A percentile compares a stretch with the other conserved stretches of the same genome.
phyloP scores from a whole-genome alignment of 2,113 vertebrate genomes.

The Anoura caudifer region DNA sequence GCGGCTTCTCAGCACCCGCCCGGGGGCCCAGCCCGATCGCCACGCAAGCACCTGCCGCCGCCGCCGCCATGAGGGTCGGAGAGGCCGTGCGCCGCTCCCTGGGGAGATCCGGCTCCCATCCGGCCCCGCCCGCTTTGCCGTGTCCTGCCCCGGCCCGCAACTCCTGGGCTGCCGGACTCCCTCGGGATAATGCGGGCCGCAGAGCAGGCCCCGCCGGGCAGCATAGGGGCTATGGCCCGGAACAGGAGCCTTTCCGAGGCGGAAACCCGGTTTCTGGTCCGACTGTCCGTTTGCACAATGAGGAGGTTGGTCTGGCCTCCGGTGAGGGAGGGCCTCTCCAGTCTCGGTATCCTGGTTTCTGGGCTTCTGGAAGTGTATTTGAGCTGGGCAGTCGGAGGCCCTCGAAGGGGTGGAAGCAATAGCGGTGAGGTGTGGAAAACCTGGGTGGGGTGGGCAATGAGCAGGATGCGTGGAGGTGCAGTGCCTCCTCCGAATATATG shows the following conservation, averaged over 20 bases:
- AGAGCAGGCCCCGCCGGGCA: neutral
- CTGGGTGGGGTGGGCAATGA: neutral
- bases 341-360: neutral
- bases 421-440: neutral
- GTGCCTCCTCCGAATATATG: neutral
- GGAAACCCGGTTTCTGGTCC: constrained; percentile 5
- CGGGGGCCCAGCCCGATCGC: neutral
- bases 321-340: neutral
- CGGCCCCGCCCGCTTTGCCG: constrained; percentile 18
- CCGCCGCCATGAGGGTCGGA: constrained; percentile 7
- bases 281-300: neutral
- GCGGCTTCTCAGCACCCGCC: constrained; percentile 84
- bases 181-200: neutral
- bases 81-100: neutral
- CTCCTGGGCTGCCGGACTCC: neutral
- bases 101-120: constrained; percentile 52
- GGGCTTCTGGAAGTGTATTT: neutral
- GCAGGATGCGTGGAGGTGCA: neutral
- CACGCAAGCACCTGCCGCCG: neutral
- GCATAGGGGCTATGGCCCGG: neutral
- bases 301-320: neutral
- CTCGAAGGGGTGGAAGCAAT: neutral
- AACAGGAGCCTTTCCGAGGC: neutral
- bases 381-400: neutral
- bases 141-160: neutral